phyloP scores from a whole-genome alignment of 2,888 invertebrate species.

The Drosophila koepferae region DNA sequence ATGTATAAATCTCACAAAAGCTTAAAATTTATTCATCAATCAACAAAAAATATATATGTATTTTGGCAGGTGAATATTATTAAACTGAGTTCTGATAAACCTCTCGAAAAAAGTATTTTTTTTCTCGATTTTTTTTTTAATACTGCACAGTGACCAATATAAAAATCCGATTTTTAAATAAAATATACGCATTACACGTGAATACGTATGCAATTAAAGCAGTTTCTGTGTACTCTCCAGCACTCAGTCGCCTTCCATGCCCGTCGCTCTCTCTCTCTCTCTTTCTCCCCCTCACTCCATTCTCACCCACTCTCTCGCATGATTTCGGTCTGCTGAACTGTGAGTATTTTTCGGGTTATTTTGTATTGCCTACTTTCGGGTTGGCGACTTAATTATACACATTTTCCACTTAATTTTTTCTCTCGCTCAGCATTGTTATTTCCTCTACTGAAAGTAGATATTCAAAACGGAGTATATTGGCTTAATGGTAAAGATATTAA shows the following conservation, averaged over 20 bases:
- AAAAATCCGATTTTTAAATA: constrained; percentile 38
- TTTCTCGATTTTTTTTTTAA: constrained; percentile 15
- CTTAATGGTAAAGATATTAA: not conserved
- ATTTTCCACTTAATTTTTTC: constrained; percentile 69
- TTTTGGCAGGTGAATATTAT: constrained; percentile 18
- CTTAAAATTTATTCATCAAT: constrained; percentile 9
- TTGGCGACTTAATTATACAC: constrained; percentile 72
- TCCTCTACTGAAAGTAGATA: not conserved
- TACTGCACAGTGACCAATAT: not conserved
- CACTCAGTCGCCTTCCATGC: not conserved
- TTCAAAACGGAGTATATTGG: not conserved
- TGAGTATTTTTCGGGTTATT: constrained; percentile 35
- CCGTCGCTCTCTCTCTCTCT: not conserved
- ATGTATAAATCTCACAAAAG: constrained; percentile 5
- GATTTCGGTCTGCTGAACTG: constrained; percentile 10
- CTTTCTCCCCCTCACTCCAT: too few species aligned
- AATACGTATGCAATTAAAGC: constrained; percentile 27
- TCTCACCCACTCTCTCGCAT: not conserved
- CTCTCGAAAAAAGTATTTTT: constrained; percentile 7
- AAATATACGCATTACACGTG: constrained; percentile 17
- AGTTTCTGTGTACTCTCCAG: not conserved
- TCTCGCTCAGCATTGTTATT: constrained; percentile 9
- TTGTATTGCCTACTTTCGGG: constrained; percentile 65
- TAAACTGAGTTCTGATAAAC: constrained; percentile 2
- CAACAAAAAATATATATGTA: not conserved